Conservation (phyloP, 2,113 vertebrate species). For the Scartelaos histophorus region DNA sequence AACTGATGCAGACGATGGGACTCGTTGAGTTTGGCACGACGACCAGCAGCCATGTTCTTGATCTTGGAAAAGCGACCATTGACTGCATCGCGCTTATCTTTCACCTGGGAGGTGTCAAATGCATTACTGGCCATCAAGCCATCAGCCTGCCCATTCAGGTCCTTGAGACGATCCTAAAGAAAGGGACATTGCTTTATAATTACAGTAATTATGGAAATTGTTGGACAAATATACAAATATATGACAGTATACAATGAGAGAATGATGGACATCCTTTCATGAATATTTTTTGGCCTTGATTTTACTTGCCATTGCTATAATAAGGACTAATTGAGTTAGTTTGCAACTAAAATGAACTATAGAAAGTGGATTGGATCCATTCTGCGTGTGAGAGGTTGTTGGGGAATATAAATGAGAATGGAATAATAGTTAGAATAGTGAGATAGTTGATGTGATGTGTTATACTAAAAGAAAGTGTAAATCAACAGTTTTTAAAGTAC, state of each 20-base stretch:
- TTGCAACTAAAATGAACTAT: too few relatives aligned
- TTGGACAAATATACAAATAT: slow-evolving; percentile 1
- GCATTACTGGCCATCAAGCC: slow-evolving; percentile 95
- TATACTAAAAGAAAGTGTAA: too few relatives aligned
- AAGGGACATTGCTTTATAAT: background rate
- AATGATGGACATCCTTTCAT: too few relatives aligned
- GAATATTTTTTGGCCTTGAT: too few relatives aligned
- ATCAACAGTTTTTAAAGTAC: background rate
- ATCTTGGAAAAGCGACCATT: slow-evolving; percentile 91
- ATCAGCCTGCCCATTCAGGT: slow-evolving; percentile 96
- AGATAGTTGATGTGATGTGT: too few relatives aligned
- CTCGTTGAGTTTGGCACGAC: slow-evolving; percentile 89
- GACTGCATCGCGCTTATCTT: slow-evolving; percentile 91
- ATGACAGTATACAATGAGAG: background rate
- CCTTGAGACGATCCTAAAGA: slow-evolving; percentile 92
- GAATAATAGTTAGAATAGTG: too few relatives aligned
- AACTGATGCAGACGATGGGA: slow-evolving; percentile 98
- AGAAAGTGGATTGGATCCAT: too few relatives aligned
- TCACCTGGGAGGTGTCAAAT: slow-evolving; percentile 94
- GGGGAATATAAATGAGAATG: too few relatives aligned
- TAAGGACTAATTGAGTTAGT: too few relatives aligned
- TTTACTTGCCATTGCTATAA: too few relatives aligned
- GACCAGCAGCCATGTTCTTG: slow-evolving; percentile 87
- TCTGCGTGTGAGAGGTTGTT: too few relatives aligned
- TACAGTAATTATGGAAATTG: background rate